A percentile compares a stretch with the other conserved stretches of the same genome.
phyloP scores from a whole-genome alignment of 2,797 vertebrate genomes.

The Petrocephalus sullivani region DNA sequence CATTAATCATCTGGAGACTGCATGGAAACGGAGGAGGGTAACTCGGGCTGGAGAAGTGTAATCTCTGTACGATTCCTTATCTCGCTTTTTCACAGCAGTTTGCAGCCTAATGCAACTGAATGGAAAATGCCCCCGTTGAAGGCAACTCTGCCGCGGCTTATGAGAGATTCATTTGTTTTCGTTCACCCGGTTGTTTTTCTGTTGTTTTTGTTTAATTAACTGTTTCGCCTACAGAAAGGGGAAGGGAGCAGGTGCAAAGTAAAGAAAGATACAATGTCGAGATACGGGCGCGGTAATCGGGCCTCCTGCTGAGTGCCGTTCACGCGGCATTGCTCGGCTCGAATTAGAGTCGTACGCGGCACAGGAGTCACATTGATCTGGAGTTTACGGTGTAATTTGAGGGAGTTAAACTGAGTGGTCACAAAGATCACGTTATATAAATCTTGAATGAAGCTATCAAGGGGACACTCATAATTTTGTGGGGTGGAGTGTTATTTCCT shows the following conservation, averaged over 20 bases:
- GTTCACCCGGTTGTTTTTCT: neutral
- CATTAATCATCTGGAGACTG: constrained; percentile 39
- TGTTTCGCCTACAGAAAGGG: neutral
- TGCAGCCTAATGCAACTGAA: neutral
- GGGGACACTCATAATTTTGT: constrained; percentile 8
- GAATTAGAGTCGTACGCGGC: neutral
- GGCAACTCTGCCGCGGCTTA: neutral
- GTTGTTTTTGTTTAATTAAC: neutral
- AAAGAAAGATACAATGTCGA: neutral
- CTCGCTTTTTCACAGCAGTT: neutral
- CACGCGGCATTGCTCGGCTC: neutral
- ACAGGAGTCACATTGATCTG: constrained; percentile 14
- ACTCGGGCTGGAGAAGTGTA: neutral
- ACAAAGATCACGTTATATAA: neutral
- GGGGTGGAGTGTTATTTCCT: constrained; percentile 10
- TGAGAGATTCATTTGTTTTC: neutral
- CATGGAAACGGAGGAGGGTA: constrained; percentile 29
- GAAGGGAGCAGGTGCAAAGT: neutral
- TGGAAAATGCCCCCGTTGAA: neutral
- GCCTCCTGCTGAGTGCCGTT: neutral
- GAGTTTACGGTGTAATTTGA: constrained; percentile 35
- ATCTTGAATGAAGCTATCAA: constrained; percentile 14
- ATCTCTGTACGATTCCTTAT: constrained; percentile 8
- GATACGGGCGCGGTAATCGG: neutral
- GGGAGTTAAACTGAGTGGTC: constrained; percentile 17